Evolutionary conservation across 2,797 vertebrate genomes (phyloP).

Genomic region (Sciurus carolinensis): DNA sequence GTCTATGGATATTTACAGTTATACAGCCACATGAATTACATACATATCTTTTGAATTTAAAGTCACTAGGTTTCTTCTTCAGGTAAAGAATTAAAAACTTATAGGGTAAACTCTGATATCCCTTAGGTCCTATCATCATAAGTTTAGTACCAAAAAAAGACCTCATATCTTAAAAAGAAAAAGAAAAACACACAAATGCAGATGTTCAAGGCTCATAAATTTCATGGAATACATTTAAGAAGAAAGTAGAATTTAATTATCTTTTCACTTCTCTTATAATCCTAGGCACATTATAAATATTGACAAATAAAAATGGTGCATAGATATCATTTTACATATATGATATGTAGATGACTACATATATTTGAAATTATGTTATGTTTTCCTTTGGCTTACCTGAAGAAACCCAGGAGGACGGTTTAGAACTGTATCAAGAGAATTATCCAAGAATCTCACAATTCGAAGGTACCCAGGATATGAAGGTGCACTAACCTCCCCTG

Average conservation of each 20-base stretch:
- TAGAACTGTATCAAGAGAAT: constrained; percentile 88
- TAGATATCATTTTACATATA: no score
- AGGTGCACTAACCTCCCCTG: constrained; percentile 97
- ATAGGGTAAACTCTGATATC: background rate
- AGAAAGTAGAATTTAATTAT: background rate
- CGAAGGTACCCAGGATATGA: constrained; percentile 98
- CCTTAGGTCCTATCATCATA: background rate
- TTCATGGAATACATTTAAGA: background rate
- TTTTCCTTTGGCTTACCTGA: constrained; percentile 91
- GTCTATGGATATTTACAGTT: background rate
- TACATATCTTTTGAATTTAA: constrained; percentile 49
- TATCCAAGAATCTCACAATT: constrained; percentile 95
- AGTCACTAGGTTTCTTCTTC: constrained; percentile 15
- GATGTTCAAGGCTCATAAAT: background rate
- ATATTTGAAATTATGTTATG: background rate
- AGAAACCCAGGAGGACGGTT: constrained; percentile 95
- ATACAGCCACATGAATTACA: background rate
- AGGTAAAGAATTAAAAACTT: constrained; percentile 43
- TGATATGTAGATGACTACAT: background rate
- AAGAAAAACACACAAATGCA: background rate
- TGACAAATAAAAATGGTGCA: background rate
- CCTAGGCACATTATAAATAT: background rate
- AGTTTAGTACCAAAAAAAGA: constrained; percentile 40
- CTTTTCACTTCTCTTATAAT: background rate
- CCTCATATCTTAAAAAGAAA: background rate